Base-by-base conservation (phyloP, 2,888 invertebrate species). In the Eilema sororculum region DNA sequence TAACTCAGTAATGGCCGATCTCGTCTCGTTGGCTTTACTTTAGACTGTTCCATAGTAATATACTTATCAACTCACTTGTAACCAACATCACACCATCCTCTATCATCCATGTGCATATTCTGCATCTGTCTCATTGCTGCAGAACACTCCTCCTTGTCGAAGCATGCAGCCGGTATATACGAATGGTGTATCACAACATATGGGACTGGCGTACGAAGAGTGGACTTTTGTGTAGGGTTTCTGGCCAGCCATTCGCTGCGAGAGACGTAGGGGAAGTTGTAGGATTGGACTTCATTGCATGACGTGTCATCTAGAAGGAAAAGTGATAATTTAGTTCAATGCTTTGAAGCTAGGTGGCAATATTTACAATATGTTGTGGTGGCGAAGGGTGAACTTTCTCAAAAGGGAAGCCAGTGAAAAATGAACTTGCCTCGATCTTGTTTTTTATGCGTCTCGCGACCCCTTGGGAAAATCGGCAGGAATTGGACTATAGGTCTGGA, bases 121-220 rank as follows among this genome's bases (percentile, higher is more conserved):
- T 97, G 97, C 96, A 97, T 97, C 59, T 86, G 87, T 74, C 95
- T 91, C 97, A 97, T 96, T 3, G 96, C 96, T n/a, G 84, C 76
- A 60, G 89, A 86, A 84, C 97, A 97, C 6, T 94, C 92, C 0
- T 90, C 89, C 4, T 89, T 87, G 0, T 89, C 94, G 70, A 90
- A 89, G 84, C 97, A 97, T 12, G 96, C 96, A 0, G 89, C 85
- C 0, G 97, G 96, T 46, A 84, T 90, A 84, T 96, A 96, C 0
- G 97, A 96, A 89, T 97, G 97, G 87, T 97, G 97, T 75, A 97
- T 97, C 67, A 97, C 96, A 60, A 97, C 97, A 84, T 94, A 97
- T 0, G 97, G 96, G 1, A 97, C 96, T 0, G 97, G 97, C 9
- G 94, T 96, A 4, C 79, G 24, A 78, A 97, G 95, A 2, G 91